These are phyloP conservation scores for Drosophila borborema DNA, from an alignment of 2,888 invertebrate genomes.

Conservation along the genomic window DNA sequence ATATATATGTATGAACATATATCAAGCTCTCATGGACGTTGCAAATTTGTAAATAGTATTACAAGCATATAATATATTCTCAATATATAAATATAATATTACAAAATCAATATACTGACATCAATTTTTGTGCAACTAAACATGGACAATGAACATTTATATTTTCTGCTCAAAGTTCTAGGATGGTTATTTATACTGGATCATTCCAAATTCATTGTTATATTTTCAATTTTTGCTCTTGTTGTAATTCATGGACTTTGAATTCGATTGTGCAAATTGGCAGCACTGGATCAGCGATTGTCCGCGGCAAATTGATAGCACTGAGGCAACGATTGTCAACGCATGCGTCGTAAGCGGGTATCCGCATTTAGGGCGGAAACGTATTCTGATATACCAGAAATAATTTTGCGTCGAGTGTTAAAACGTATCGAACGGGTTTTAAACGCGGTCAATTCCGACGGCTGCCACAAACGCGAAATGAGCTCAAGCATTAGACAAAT, in stretches of 20 bases:
- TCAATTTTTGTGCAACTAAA: too few species aligned
- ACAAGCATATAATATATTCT: too few species aligned
- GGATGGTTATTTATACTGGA: too few species aligned
- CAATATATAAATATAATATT: too few species aligned
- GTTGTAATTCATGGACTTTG: constrained; percentile 3
- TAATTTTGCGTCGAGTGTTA: constrained; percentile 79
- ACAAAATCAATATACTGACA: too few species aligned
- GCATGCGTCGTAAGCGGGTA: constrained; percentile 57
- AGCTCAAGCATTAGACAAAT: constrained; percentile 21
- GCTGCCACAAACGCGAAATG: constrained; percentile 41
- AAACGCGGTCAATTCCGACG: constrained; percentile 75
- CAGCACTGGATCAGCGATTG: neutral
- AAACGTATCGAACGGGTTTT: constrained; percentile 82
- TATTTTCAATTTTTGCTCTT: too few species aligned
- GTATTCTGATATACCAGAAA: constrained; percentile 84
- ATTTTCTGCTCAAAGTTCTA: too few species aligned
- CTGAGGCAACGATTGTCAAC: constrained; percentile 18
- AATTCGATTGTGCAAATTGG: neutral
- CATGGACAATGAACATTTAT: too few species aligned
- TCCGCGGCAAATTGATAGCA: constrained; percentile 25
- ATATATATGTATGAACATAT: too few species aligned
- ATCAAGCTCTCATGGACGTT: too few species aligned
- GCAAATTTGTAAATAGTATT: too few species aligned
- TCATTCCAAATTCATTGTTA: too few species aligned
- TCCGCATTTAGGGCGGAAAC: constrained; percentile 83